Conservation (phyloP, 2,797 vertebrate genomes). For the Aphelocoma californica region DNA sequence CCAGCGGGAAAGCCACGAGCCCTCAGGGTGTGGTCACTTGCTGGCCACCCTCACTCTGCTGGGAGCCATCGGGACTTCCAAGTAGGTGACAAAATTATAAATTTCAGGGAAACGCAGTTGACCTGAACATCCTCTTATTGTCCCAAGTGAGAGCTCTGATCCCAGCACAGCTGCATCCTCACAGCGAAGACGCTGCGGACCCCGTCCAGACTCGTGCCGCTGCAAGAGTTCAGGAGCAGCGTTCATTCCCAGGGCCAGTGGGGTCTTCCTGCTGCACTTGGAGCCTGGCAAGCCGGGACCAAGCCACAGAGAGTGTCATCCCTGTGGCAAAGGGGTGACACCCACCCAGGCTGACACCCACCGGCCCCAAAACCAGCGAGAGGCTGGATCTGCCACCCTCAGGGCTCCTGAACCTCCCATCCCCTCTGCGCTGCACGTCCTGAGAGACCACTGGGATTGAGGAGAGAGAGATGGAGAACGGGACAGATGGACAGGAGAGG, state of each 20-base stretch:
- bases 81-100: background rate
- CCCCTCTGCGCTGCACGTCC: background rate
- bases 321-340: no score
- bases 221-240: background rate
- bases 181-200: fast-evolving
- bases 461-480: background rate
- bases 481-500: background rate
- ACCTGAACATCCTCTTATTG: background rate
- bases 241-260: fast-evolving
- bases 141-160: background rate
- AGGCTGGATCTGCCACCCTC: background rate
- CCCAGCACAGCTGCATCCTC: background rate
- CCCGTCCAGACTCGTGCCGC: fast-evolving
- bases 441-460: fast-evolving
- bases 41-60: background rate
- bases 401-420: fast-evolving
- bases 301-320: fast-evolving
- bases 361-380: fast-evolving
- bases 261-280: fast-evolving
- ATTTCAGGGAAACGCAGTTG: background rate
- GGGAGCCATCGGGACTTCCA: background rate
- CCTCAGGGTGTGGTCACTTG: fast-evolving
- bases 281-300: background rate
- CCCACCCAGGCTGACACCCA: background rate
- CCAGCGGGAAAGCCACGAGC: fast-evolving